A percentile compares a stretch with the other conserved stretches of the same genome.
These are phyloP conservation scores for Leptestheria dahalacensis DNA, from an alignment of 1,140 invertebrate genomes.

Conservation along the genomic window DNA sequence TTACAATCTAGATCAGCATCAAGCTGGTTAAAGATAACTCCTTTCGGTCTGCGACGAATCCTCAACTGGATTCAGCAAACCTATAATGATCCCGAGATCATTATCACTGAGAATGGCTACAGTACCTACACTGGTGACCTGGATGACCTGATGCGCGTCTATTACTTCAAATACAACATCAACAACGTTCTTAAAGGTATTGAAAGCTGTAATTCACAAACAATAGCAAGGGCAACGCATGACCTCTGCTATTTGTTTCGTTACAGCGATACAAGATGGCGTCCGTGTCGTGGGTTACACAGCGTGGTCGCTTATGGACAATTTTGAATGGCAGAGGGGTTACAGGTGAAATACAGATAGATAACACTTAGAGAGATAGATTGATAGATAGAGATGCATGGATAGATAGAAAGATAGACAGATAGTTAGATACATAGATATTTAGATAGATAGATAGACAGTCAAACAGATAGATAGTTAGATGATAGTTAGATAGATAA, in stretches of 20 bases:
- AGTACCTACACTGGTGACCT: slow-evolving; percentile 26
- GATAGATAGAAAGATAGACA: no score
- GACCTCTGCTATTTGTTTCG: background rate
- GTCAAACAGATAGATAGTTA: no score
- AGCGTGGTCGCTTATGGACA: slow-evolving; percentile 22
- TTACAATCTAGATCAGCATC: background rate
- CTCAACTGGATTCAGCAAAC: slow-evolving; percentile 22
- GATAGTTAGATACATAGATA: no score
- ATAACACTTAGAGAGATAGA: no score
- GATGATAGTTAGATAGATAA: no score
- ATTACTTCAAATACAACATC: slow-evolving; percentile 27
- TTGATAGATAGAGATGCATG: no score
- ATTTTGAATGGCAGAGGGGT: slow-evolving; percentile 22
- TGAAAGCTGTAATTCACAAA: background rate
- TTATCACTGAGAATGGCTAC: slow-evolving; percentile 22
- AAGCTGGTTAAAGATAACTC: slow-evolving; percentile 14
- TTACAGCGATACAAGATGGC: slow-evolving; percentile 24
- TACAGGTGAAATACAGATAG: slow-evolving; percentile 17
- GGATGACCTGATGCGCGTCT: slow-evolving; percentile 35
- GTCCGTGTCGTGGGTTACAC: slow-evolving; percentile 19
- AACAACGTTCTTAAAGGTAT: slow-evolving; percentile 14
- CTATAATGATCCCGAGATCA: slow-evolving; percentile 19
- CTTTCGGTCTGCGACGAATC: slow-evolving; percentile 18
- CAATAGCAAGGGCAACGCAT: background rate
- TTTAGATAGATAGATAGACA: no score